Evolutionary conservation across 2,113 vertebrate species (phyloP).

Genomic region (Hyperoodon ampullatus): DNA sequence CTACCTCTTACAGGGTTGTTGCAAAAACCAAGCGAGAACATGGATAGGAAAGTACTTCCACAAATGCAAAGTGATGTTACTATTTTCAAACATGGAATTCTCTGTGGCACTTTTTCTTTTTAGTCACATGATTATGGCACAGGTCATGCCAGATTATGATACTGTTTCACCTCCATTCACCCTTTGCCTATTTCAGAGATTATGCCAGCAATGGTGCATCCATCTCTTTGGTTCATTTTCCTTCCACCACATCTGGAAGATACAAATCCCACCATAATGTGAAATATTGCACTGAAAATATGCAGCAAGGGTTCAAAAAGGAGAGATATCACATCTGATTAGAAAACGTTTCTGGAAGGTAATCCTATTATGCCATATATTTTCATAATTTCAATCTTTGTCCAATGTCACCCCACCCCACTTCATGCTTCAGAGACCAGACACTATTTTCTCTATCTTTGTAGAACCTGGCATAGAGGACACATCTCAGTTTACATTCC

Average conservation of each 20-base stretch:
- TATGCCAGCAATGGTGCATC: background rate
- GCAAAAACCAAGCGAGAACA: background rate
- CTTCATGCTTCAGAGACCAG: background rate
- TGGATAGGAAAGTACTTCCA: background rate
- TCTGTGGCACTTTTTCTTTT: background rate
- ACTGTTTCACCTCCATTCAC: background rate
- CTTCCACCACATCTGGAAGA: background rate
- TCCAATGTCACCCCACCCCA: background rate
- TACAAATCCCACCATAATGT: background rate
- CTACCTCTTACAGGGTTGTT: background rate
- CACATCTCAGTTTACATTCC: background rate
- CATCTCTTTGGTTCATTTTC: background rate
- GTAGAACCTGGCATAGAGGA: background rate
- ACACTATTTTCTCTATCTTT: background rate
- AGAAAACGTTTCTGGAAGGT: background rate
- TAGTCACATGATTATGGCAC: background rate
- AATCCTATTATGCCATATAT: background rate
- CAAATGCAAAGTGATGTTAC: background rate
- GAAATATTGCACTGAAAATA: background rate
- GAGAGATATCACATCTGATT: background rate
- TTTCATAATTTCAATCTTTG: background rate
- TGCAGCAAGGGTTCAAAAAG: background rate
- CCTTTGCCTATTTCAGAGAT: constrained; percentile 7
- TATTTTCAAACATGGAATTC: background rate
- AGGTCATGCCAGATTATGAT: background rate